Evolutionary conservation across 2,888 invertebrate genomes (phyloP), one percentile per base, ranked within the genome.

Genomic region (Eupeodes latifasciatus): DNA sequence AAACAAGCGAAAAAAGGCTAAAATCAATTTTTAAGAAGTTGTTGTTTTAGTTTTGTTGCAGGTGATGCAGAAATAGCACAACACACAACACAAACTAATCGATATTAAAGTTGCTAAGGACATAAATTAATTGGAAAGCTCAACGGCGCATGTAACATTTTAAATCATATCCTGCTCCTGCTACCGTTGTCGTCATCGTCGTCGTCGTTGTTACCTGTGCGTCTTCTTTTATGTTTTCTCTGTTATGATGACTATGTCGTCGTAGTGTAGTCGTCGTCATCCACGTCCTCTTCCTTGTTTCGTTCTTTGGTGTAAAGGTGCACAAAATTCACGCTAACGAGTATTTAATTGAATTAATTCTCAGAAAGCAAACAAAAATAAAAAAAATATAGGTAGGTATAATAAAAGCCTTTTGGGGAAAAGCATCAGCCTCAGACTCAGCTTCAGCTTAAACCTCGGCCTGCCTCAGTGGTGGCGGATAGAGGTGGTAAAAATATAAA

Each of bases 81-180:
- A 9, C 34, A 59, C 59, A 59, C 40, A 40, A 59, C 40, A 40
- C 16, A 61, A 27, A 66, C 49, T 49, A 71, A 71, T 71, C 71
- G 71, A 71, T 71, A 71, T 71, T 71, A 71, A 71, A 71, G 71
- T 71, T 71, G 55, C 71, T 71, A 36, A 53, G 55, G 71, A 71
- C 36, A 55, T 71, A 71, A 55, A 71, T 71, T 71, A 71, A 71
- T 71, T 71, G 71, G 71, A 71, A 71, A 55, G 40, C 71, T 71
- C 71, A 71, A 71, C 71, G 19, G 71, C 71, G 71, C 71, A 71
- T 71, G 71, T 71, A 71, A 55, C 40, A 71, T 71, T 71, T 71
- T 44, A 71, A 71, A 71, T 71, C 40, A 71, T 71, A 71, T 71
- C 55, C 40, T 40, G 40, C 40, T 40, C 40, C 55, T 51, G 27